Evolutionary conservation across 2,113 vertebrate species (phyloP).

Genomic region (Acrocephalus kingi): DNA sequence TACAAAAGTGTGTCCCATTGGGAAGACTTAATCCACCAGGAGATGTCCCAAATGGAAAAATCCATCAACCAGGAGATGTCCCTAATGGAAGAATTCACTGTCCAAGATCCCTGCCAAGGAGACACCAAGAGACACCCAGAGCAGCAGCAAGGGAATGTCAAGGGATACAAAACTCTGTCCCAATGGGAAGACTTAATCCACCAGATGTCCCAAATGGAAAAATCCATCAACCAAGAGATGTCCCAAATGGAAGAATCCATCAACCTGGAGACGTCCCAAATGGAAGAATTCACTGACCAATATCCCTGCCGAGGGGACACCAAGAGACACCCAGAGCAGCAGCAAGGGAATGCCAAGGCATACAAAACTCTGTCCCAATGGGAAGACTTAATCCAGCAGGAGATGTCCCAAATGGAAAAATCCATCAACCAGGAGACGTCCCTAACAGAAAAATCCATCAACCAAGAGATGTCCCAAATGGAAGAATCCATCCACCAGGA

Average conservation of each 20-base stretch:
- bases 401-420: background rate
- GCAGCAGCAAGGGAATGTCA: rapidly evolving
- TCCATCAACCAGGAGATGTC: background rate
- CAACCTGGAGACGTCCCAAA: background rate
- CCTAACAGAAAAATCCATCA: background rate
- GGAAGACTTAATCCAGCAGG: background rate
- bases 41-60: background rate
- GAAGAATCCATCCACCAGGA: too few species aligned
- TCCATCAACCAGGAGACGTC: background rate
- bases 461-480: background rate
- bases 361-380: background rate
- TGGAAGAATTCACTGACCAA: background rate
- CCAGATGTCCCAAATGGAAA: too few species aligned
- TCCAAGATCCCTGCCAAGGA: background rate
- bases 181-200: background rate
- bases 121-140: background rate
- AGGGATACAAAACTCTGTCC: background rate
- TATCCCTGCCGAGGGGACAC: background rate
- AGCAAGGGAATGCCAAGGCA: background rate
- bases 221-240: too few species aligned
- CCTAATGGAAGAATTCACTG: background rate
- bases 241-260: background rate
- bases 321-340: background rate
- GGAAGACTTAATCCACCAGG: background rate
- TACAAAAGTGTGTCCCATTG: too few species aligned